These are phyloP conservation scores for Montipora efflorescens DNA, from an alignment of 64 coral and sea anemone species.

Conservation along the genomic window DNA sequence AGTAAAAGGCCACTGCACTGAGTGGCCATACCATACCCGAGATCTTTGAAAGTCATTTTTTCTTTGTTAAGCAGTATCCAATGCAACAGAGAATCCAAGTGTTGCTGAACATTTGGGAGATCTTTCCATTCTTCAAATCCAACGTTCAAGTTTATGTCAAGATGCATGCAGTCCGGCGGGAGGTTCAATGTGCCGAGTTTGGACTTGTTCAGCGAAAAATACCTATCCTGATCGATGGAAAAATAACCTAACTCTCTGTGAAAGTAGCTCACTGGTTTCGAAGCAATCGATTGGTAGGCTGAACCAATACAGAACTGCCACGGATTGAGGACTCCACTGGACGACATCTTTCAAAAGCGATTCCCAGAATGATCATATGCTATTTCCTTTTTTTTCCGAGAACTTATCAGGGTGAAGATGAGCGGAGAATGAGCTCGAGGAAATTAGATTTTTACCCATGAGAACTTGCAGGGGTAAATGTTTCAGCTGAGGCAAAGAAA, in stretches of 20 bases:
- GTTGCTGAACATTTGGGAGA: constrained; percentile 29
- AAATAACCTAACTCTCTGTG: constrained; percentile 37
- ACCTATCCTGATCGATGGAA: constrained; percentile 10
- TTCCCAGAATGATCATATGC: background rate
- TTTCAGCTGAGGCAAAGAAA: background rate
- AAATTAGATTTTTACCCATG: background rate
- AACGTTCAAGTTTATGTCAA: constrained; percentile 34
- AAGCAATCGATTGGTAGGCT: background rate
- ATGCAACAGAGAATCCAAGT: constrained; percentile 33
- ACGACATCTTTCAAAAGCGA: constrained; percentile 18
- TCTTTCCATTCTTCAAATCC: constrained; percentile 37
- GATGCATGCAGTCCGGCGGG: background rate
- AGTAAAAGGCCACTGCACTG: too few relatives aligned
- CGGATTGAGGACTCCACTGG: background rate
- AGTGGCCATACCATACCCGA: background rate
- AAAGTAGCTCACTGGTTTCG: background rate
- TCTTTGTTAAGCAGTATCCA: constrained; percentile 42
- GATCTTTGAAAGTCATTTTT: background rate
- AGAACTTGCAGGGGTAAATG: background rate
- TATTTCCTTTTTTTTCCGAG: background rate
- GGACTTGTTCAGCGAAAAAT: constrained; percentile 1
- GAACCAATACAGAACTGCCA: constrained; percentile 6
- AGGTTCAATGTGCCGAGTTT: background rate
- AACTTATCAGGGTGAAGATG: background rate
- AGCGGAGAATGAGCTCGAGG: constrained; percentile 12